These are phyloP conservation scores for Epicauta chinensis DNA, from an alignment of 1,140 invertebrate genomes.

Conservation along the genomic window DNA sequence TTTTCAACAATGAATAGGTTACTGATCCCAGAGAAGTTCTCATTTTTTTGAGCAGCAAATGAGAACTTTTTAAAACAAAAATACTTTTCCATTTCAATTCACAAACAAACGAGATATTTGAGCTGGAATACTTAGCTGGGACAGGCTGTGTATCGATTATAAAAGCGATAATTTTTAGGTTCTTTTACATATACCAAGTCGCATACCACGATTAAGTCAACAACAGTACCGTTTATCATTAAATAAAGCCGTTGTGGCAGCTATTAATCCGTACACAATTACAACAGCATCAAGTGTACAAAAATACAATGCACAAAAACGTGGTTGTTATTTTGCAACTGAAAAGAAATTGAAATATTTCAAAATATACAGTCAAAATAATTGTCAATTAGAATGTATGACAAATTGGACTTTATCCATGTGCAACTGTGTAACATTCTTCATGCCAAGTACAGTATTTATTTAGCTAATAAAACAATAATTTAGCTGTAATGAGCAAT, in stretches of 20 bases:
- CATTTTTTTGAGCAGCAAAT: no score
- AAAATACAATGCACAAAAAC: conserved; percentile 36
- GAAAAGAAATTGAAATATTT: conserved; percentile 49
- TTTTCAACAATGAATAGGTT: no score
- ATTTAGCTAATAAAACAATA: background rate
- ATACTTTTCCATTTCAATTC: no score
- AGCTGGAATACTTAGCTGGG: no score
- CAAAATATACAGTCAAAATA: conserved; percentile 34
- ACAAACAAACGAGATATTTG: no score
- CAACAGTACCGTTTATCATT: conserved; percentile 10
- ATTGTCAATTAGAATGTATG: conserved; percentile 39
- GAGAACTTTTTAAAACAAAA: no score
- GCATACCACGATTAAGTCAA: conserved; percentile 2
- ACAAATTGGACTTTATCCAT: conserved; percentile 27
- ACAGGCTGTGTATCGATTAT: no score
- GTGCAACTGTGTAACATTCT: conserved; percentile 36
- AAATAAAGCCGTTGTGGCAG: conserved; percentile 5
- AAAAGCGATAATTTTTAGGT: conserved; percentile 4
- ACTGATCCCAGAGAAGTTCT: no score
- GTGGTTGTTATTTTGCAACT: conserved; percentile 43
- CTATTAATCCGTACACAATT: conserved; percentile 13
- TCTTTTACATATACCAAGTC: conserved; percentile 4
- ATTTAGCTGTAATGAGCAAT: background rate
- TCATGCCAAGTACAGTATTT: conserved; percentile 30
- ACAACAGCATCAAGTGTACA: conserved; percentile 15